phyloP scores from a whole-genome alignment of 1,140 invertebrate species.

The Megalopta genalis region DNA sequence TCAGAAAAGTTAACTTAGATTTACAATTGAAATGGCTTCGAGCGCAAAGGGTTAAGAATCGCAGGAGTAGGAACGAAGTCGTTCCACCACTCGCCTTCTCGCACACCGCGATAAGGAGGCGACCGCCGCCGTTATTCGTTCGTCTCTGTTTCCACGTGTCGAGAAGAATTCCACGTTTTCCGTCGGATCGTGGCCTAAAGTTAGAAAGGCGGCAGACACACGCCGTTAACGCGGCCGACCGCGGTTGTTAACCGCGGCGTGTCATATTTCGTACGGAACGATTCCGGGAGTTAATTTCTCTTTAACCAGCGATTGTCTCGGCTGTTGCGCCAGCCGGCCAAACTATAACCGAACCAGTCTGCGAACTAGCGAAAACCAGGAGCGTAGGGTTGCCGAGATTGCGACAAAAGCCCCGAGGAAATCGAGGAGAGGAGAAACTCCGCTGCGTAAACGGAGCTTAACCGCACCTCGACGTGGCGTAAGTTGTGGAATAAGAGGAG shows the following conservation, averaged over 20 bases:
- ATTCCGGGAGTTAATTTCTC: conserved; percentile 34
- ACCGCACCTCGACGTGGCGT: conserved; percentile 57
- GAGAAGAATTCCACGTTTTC: too few relatives aligned
- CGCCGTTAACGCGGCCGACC: not conserved
- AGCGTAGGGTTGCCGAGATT: conserved; percentile 37
- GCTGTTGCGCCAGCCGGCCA: conserved; percentile 14
- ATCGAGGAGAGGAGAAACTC: conserved; percentile 71
- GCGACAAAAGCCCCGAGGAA: conserved; percentile 60
- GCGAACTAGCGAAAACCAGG: conserved; percentile 32
- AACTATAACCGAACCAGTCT: conserved; percentile 40
- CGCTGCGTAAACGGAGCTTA: conserved; percentile 74
- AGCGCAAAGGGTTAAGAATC: too few relatives aligned
- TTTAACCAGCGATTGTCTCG: conserved; percentile 36
- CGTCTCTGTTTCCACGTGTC: too few relatives aligned
- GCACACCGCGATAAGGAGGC: too few relatives aligned
- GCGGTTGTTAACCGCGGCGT: conserved; percentile 26
- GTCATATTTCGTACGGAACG: conserved; percentile 6
- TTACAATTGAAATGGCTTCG: too few relatives aligned
- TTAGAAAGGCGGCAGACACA: not conserved
- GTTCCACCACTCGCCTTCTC: too few relatives aligned
- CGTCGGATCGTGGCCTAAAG: not conserved
- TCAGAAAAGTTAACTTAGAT: too few relatives aligned
- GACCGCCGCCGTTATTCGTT: too few relatives aligned
- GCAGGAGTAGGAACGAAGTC: too few relatives aligned
- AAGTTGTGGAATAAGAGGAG: conserved; percentile 34